A percentile compares a stretch with the other conserved stretches of the same genome.
Conservation (phyloP, 2,113 vertebrate genomes). For the Smithornis capensis region DNA sequence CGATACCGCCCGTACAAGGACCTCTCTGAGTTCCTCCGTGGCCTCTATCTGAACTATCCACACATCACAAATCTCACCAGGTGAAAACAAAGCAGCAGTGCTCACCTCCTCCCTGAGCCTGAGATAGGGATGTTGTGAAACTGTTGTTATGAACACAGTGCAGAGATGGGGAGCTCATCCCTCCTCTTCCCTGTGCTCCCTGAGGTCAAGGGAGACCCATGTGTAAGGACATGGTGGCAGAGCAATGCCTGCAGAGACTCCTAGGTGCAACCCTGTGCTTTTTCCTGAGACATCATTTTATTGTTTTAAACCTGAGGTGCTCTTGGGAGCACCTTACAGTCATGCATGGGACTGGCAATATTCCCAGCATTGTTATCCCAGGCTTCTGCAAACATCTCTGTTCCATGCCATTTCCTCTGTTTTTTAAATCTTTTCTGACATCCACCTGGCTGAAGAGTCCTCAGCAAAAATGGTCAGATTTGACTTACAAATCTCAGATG, state of each 20-base stretch:
- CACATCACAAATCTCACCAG: conserved; percentile 85
- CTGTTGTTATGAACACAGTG: fast-evolving
- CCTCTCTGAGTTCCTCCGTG: conserved; percentile 81
- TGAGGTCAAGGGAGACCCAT: fast-evolving
- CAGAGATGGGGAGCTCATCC: not conserved
- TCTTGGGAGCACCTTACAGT: not conserved
- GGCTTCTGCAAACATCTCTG: not conserved
- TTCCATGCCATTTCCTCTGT: not conserved
- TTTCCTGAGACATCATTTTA: not conserved
- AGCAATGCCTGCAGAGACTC: not conserved
- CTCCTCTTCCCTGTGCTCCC: not conserved
- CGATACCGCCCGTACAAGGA: conserved; percentile 86
- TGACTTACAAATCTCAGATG: not conserved
- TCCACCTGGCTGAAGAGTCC: not conserved
- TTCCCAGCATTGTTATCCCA: not conserved
- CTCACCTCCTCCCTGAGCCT: not conserved
- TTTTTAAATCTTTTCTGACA: not conserved
- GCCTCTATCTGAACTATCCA: conserved; percentile 90
- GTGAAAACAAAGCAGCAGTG: conserved; percentile 33
- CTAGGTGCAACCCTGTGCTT: fast-evolving
- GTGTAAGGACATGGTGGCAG: not conserved
- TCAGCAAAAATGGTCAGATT: not conserved
- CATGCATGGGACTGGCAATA: not conserved
- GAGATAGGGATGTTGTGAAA: not conserved
- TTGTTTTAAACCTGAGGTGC: not conserved